Evolutionary conservation across 2,888 invertebrate species (phyloP).

Genomic region (Leuctra nigra): DNA sequence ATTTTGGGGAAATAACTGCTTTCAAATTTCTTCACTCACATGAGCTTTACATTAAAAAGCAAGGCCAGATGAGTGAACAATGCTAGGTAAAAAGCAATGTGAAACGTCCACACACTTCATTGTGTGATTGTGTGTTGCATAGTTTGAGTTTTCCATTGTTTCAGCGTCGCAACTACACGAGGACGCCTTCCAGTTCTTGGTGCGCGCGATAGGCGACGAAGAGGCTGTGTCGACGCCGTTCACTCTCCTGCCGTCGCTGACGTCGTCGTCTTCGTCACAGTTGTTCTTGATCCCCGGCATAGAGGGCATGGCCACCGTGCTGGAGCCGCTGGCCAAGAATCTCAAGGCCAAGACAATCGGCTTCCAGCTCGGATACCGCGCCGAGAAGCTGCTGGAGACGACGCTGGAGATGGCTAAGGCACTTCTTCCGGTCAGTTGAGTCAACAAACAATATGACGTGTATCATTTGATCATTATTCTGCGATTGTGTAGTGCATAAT

Average conservation of each 20-base stretch:
- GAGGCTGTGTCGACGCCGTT: neutral
- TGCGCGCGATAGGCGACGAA: conserved; percentile 8
- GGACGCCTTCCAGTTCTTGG: neutral
- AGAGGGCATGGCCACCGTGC: neutral
- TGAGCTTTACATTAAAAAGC: too few relatives aligned
- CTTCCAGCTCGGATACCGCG: neutral
- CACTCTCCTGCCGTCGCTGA: conserved; percentile 8
- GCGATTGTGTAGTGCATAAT: too few relatives aligned
- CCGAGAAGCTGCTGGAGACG: neutral
- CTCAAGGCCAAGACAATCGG: neutral
- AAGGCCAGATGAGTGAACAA: too few relatives aligned
- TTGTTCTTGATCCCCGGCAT: neutral
- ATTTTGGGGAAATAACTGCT: too few relatives aligned
- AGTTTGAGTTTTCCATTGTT: too few relatives aligned
- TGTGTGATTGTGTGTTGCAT: too few relatives aligned
- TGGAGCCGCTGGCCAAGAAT: neutral
- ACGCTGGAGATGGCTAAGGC: neutral
- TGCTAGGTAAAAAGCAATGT: too few relatives aligned
- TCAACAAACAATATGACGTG: too few relatives aligned
- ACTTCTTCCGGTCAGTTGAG: neutral
- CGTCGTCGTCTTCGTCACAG: neutral
- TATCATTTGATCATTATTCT: too few relatives aligned
- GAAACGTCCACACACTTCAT: too few relatives aligned
- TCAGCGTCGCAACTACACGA: too few relatives aligned
- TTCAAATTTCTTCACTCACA: too few relatives aligned